Percentiles rank a stretch among this genome's conserved stretches.
These are phyloP conservation scores for Endomychus coccineus DNA, from an alignment of 2,888 invertebrate genomes.

Conservation along the genomic window DNA sequence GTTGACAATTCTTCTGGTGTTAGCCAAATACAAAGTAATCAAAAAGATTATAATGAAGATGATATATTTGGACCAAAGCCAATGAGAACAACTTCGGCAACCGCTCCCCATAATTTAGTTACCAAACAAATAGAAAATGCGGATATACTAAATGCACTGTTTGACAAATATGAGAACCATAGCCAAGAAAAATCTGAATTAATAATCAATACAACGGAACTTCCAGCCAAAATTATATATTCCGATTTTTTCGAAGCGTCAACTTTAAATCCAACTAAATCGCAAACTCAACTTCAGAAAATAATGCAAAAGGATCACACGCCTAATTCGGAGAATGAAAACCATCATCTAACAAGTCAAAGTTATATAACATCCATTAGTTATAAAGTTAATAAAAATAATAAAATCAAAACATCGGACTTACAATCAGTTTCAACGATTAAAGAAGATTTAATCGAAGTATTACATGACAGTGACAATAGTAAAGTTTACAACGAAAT, in stretches of 20 bases:
- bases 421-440: constrained; percentile 17
- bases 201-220: constrained; percentile 11
- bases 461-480: constrained; percentile 18
- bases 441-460: constrained; percentile 22
- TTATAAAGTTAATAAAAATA: constrained; percentile 45
- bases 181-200: constrained; percentile 3
- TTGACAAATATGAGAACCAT: constrained; percentile 3
- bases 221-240: constrained; percentile 31
- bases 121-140: constrained; percentile 6
- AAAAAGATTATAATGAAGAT: constrained; percentile 14
- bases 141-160: neutral
- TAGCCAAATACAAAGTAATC: constrained; percentile 7
- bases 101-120: no score
- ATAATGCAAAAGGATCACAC: constrained; percentile 11
- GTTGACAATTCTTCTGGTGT: constrained; percentile 3
- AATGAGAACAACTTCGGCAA: neutral
- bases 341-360: constrained; percentile 38
- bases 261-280: constrained; percentile 21
- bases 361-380: constrained; percentile 50
- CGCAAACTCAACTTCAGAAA: constrained; percentile 11
- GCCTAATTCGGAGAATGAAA: constrained; percentile 21
- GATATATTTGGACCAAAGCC: constrained; percentile 14
- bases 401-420: constrained; percentile 14
- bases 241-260: constrained; percentile 33
- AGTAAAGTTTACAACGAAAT: constrained; percentile 28